These are phyloP conservation scores for Grammomys dolichurus DNA, from an alignment of 2,113 vertebrate genomes.

Conservation along the genomic window DNA sequence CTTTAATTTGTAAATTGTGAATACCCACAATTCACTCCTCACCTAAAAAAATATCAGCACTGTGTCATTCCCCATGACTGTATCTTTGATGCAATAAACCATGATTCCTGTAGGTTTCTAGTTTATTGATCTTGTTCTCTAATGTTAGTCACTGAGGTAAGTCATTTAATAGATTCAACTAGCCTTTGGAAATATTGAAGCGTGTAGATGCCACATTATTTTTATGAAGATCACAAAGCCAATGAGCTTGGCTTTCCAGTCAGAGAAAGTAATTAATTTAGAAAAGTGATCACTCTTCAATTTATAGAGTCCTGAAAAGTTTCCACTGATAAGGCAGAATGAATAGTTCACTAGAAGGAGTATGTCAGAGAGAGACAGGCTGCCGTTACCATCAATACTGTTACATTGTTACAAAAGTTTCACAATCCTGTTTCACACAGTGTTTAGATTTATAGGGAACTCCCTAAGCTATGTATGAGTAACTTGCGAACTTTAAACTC, in stretches of 20 bases:
- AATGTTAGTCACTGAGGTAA: neutral
- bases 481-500: neutral
- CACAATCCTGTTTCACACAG: neutral
- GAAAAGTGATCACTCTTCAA: neutral
- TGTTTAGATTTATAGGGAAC: conserved; percentile 7
- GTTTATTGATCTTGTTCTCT: conserved; percentile 1
- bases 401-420: neutral
- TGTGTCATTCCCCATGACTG: neutral
- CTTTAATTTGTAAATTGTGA: neutral
- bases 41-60: neutral
- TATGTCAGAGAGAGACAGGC: neutral
- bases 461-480: neutral
- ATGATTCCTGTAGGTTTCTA: neutral
- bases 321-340: neutral
- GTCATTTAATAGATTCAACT: neutral
- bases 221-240: neutral
- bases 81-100: neutral
- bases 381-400: neutral
- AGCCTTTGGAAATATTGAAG: neutral
- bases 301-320: neutral
- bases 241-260: neutral
- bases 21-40: neutral
- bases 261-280: neutral
- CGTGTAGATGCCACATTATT: neutral
- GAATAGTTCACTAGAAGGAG: conserved; percentile 21